Percentiles rank a stretch among this genome's conserved stretches.
Evolutionary conservation across 2,888 invertebrate genomes (phyloP).

Genomic region (Hydrotaea diabolus): DNA sequence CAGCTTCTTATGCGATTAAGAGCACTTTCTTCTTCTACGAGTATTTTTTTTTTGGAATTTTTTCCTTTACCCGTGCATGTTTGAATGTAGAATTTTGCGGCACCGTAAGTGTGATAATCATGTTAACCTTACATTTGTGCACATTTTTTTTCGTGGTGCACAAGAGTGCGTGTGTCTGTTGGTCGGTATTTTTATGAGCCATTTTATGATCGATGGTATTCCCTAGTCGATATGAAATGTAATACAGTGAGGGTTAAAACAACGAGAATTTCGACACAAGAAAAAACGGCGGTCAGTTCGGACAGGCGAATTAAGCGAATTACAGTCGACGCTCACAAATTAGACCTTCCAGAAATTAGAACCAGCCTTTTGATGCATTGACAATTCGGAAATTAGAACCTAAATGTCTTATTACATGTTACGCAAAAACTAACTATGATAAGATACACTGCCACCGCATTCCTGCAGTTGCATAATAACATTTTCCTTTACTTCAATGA

Average conservation of each 20-base stretch:
- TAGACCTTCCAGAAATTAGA: too few species aligned
- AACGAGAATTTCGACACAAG: too few species aligned
- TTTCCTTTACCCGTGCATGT: neutral
- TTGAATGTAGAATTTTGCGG: constrained; percentile 13
- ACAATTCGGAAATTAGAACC: too few species aligned
- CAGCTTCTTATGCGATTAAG: constrained; percentile 27
- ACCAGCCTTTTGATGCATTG: too few species aligned
- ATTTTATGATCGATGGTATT: constrained; percentile 80
- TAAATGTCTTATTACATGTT: too few species aligned
- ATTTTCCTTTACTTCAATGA: too few species aligned
- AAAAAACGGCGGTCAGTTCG: too few species aligned
- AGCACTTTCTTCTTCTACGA: constrained; percentile 39
- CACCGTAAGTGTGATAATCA: constrained; percentile 72
- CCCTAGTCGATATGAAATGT: constrained; percentile 74
- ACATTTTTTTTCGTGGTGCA: constrained; percentile 53
- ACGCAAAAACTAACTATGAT: too few species aligned
- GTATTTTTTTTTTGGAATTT: neutral
- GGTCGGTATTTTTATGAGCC: constrained; percentile 71
- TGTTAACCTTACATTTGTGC: constrained; percentile 73
- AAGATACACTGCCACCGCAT: too few species aligned
- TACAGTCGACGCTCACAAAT: too few species aligned
- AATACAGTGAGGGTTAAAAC: constrained; percentile 64
- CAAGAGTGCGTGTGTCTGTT: constrained; percentile 31
- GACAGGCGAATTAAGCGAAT: too few species aligned
- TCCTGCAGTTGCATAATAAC: too few species aligned